A percentile compares a stretch with the other conserved stretches of the same genome.
These are phyloP conservation scores for Chydorus sphaericus DNA, from an alignment of 2,888 invertebrate species.

Conservation along the genomic window DNA sequence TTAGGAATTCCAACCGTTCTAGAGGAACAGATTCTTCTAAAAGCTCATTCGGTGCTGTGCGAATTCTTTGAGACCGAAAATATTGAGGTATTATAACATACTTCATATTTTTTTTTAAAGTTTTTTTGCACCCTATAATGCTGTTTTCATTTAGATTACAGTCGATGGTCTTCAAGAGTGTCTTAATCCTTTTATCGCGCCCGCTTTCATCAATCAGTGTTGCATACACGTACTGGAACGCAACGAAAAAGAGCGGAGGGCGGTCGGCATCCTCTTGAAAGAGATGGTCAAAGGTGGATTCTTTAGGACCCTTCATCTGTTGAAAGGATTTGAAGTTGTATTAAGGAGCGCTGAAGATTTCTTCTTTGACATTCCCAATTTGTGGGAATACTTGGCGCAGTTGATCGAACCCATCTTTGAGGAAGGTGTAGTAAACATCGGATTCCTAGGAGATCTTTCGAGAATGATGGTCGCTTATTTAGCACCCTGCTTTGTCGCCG, in stretches of 20 bases:
- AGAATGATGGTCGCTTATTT: conserved; percentile 16
- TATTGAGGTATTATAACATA: no score
- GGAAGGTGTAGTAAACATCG: conserved; percentile 34
- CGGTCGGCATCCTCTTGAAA: conserved; percentile 37
- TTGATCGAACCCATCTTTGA: conserved; percentile 43
- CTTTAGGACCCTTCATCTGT: conserved; percentile 34
- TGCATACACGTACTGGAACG: conserved; percentile 27
- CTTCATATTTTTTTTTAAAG: no score
- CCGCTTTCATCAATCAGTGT: conserved; percentile 23
- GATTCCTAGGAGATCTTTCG: conserved; percentile 24
- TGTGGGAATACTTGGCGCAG: conserved; percentile 65
- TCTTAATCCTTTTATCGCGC: conserved; percentile 23
- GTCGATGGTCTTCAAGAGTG: conserved; percentile 26
- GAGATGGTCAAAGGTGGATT: conserved; percentile 34
- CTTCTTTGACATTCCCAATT: conserved; percentile 66
- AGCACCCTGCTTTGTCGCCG: conserved; percentile 34
- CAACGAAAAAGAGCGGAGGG: conserved; percentile 28
- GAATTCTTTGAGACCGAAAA: no score
- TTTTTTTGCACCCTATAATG: no score
- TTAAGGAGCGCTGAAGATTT: conserved; percentile 53
- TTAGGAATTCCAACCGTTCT: no score
- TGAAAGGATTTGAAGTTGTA: conserved; percentile 40
- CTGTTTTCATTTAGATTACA: conserved; percentile 30
- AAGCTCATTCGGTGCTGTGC: no score
- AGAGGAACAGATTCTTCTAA: no score